These are phyloP conservation scores for Apogon hyalosoma DNA, from an alignment of 2,797 vertebrate species.

Conservation along the genomic window DNA sequence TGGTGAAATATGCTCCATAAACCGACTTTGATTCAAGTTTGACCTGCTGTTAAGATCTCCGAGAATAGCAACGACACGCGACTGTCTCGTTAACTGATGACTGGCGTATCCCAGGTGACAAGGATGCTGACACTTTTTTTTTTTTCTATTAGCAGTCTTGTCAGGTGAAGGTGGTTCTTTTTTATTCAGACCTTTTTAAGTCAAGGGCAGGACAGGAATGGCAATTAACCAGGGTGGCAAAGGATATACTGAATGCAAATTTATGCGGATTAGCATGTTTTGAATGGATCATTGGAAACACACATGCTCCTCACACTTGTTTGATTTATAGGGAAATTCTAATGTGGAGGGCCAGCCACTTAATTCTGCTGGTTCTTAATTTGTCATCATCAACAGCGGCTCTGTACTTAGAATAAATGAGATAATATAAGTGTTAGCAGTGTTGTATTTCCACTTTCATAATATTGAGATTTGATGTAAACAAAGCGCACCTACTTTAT, in stretches of 20 bases:
- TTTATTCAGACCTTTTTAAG: conserved; percentile 76
- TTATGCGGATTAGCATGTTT: conserved; percentile 75
- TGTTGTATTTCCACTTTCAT: conserved; percentile 1
- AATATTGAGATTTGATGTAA: background rate
- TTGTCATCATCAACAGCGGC: conserved; percentile 42
- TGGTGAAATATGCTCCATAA: conserved; percentile 40
- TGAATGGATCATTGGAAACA: conserved; percentile 70
- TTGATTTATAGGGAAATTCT: conserved; percentile 46
- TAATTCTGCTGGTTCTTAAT: conserved; percentile 67
- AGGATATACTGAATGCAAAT: conserved; percentile 78
- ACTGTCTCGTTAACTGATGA: conserved; percentile 61
- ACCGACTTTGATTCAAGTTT: conserved; percentile 57
- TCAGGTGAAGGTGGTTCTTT: conserved; percentile 78
- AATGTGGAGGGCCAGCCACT: conserved; percentile 46
- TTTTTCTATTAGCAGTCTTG: conserved; percentile 74
- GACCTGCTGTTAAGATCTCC: conserved; percentile 43
- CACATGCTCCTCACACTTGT: conserved; percentile 38
- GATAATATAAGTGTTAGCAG: conserved; percentile 27
- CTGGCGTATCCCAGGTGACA: conserved; percentile 58
- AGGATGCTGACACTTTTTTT: conserved; percentile 63
- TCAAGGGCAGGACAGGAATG: conserved; percentile 76
- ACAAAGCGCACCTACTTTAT: conserved; percentile 3
- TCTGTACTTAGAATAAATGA: conserved; percentile 30
- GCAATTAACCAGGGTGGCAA: conserved; percentile 70
- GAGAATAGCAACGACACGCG: conserved; percentile 40